Percentiles rank a stretch among this genome's conserved stretches.
phyloP scores from a whole-genome alignment of 2,113 vertebrate genomes.

The Rattus rattus region DNA sequence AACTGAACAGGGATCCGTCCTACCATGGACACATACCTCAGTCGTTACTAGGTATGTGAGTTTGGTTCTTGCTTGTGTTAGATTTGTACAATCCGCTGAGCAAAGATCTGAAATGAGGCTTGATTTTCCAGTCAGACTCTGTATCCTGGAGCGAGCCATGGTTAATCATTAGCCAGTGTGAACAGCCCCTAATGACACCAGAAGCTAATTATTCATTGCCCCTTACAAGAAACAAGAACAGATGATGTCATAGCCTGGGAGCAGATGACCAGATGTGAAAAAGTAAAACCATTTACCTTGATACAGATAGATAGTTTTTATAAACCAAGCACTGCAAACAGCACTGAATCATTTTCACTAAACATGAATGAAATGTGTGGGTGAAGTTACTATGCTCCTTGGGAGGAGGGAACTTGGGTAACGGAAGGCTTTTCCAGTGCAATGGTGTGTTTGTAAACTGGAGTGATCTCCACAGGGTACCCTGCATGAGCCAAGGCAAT shows the following conservation, averaged over 20 bases:
- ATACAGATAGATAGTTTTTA: not conserved
- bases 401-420: not conserved
- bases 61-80: not conserved
- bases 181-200: constrained; percentile 6
- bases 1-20: not conserved
- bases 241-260: not conserved
- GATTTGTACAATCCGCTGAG: constrained; percentile 15
- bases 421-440: not conserved
- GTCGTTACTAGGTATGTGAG: not conserved
- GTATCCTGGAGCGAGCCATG: not conserved
- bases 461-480: not conserved
- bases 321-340: not conserved
- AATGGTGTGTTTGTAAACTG: not conserved
- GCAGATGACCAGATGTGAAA: not conserved
- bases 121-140: not conserved
- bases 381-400: not conserved
- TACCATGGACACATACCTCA: not conserved
- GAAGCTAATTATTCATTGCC: constrained; percentile 24
- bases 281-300: constrained; percentile 22
- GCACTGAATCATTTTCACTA: not conserved
- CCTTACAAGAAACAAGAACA: constrained; percentile 51
- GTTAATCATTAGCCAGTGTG: constrained; percentile 64
- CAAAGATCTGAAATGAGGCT: not conserved
- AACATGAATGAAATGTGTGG: not conserved
- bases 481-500: constrained; percentile 24